These are phyloP conservation scores for Sander vitreus DNA, from an alignment of 2,113 vertebrate genomes.

Conservation along the genomic window DNA sequence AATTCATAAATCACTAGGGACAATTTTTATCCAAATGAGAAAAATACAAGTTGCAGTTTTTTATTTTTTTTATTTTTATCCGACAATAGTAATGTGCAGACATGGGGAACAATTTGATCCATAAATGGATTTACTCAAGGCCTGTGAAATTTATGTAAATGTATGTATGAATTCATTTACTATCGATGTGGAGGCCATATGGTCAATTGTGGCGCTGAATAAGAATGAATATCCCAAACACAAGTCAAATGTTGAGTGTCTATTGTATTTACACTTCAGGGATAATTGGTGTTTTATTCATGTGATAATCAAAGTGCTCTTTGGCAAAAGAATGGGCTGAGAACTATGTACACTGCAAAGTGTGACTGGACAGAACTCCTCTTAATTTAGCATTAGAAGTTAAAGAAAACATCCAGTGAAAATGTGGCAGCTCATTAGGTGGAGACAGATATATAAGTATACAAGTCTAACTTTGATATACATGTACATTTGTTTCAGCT, in stretches of 20 bases:
- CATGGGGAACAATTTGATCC: slow-evolving; percentile 64
- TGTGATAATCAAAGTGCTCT: slow-evolving; percentile 47
- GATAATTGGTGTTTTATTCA: slow-evolving; percentile 63
- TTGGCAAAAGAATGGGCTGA: slow-evolving; percentile 45
- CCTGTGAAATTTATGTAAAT: slow-evolving; percentile 77
- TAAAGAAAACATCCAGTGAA: background rate
- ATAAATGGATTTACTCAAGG: slow-evolving; percentile 71
- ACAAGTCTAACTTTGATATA: background rate
- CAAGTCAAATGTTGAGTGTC: slow-evolving; percentile 74
- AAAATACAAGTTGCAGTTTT: slow-evolving; percentile 26
- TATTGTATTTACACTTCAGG: slow-evolving; percentile 69
- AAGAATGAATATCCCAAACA: slow-evolving; percentile 67
- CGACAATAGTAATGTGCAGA: slow-evolving; percentile 37
- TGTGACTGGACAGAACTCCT: background rate
- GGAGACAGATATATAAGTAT: too few relatives aligned
- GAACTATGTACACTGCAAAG: background rate
- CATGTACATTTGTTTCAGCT: background rate
- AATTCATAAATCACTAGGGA: slow-evolving; percentile 47
- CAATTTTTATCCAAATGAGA: slow-evolving; percentile 37
- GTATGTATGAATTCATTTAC: slow-evolving; percentile 78
- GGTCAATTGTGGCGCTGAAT: slow-evolving; percentile 71
- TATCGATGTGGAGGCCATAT: slow-evolving; percentile 56
- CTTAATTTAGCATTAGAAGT: slow-evolving; percentile 19
- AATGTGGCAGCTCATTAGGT: background rate
- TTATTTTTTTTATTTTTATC: slow-evolving; percentile 26